Evolutionary conservation across 2,888 invertebrate genomes (phyloP).

Genomic region (Amphipyra berbera): DNA sequence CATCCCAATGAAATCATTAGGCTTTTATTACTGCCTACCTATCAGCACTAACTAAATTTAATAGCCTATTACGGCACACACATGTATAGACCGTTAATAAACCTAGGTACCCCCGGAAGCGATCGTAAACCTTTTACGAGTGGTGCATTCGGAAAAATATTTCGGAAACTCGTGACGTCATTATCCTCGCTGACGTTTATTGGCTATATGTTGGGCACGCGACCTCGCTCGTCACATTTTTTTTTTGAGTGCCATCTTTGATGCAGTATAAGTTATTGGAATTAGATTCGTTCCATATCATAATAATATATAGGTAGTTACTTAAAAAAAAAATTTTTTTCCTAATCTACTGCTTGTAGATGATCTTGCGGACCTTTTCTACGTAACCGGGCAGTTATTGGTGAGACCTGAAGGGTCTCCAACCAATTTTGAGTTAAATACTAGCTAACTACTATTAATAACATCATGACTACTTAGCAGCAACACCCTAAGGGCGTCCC

Average conservation of each 20-base stretch:
- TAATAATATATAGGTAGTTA: too few species aligned
- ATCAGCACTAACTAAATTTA: conserved; percentile 62
- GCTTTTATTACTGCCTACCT: conserved; percentile 53
- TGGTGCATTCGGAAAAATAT: conserved; percentile 85
- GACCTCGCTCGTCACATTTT: conserved; percentile 13
- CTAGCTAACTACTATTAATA: too few species aligned
- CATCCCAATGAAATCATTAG: conserved; percentile 63
- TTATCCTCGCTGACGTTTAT: conserved; percentile 73
- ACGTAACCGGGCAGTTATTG: too few species aligned
- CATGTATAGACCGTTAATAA: conserved; percentile 78
- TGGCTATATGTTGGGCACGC: conserved; percentile 55
- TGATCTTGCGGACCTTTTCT: too few species aligned
- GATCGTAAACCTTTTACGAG: conserved; percentile 86
- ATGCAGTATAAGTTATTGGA: background rate
- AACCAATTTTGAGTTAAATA: too few species aligned
- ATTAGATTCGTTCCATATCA: too few species aligned
- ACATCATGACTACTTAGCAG: too few species aligned
- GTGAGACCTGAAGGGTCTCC: too few species aligned
- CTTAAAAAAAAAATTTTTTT: too few species aligned
- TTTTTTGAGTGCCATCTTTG: background rate
- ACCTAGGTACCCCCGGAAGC: conserved; percentile 66
- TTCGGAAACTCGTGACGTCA: conserved; percentile 81
- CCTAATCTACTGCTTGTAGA: too few species aligned
- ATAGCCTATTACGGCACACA: conserved; percentile 67
- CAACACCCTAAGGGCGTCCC: too few species aligned